These are phyloP conservation scores for Hoplodrina ambigua DNA, from an alignment of 2,888 invertebrate genomes.

Conservation along the genomic window DNA sequence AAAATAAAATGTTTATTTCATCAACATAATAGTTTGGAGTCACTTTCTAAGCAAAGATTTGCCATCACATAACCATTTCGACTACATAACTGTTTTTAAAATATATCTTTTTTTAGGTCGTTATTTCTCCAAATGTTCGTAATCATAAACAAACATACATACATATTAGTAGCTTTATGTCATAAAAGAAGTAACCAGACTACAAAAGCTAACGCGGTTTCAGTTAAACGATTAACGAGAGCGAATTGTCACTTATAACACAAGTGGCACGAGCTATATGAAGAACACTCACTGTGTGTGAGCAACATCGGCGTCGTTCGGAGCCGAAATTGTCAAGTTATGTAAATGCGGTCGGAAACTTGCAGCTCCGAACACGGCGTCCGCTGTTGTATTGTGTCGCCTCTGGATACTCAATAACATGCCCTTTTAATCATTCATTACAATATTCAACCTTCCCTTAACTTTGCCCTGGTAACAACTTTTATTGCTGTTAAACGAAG, in stretches of 20 bases:
- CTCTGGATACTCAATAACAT: slow-evolving; percentile 49
- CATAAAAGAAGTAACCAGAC: slow-evolving; percentile 1
- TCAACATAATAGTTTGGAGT: too few relatives aligned
- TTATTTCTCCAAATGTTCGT: not conserved
- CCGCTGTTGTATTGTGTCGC: slow-evolving; percentile 38
- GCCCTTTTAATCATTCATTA: slow-evolving; percentile 61
- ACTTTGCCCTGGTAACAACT: slow-evolving; percentile 40
- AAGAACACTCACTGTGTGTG: slow-evolving; percentile 56
- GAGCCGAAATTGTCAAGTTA: slow-evolving; percentile 67
- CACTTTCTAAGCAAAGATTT: too few relatives aligned
- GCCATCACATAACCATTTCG: too few relatives aligned
- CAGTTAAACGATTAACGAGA: slow-evolving; percentile 42
- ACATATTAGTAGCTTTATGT: not conserved
- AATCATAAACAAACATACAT: not conserved
- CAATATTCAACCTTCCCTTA: slow-evolving; percentile 47
- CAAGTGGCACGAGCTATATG: slow-evolving; percentile 28
- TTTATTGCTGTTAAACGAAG: slow-evolving; percentile 43
- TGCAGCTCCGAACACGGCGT: slow-evolving; percentile 48
- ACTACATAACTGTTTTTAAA: too few relatives aligned
- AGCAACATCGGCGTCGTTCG: slow-evolving; percentile 48
- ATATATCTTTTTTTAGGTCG: not conserved
- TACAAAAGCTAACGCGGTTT: slow-evolving; percentile 13
- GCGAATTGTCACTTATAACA: slow-evolving; percentile 45
- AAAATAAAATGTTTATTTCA: too few relatives aligned
- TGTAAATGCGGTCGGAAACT: slow-evolving; percentile 66